Percentiles rank a stretch among this genome's conserved stretches.
Evolutionary conservation across 2,797 vertebrate species (phyloP).

Genomic region (Coregonus sp.): DNA sequence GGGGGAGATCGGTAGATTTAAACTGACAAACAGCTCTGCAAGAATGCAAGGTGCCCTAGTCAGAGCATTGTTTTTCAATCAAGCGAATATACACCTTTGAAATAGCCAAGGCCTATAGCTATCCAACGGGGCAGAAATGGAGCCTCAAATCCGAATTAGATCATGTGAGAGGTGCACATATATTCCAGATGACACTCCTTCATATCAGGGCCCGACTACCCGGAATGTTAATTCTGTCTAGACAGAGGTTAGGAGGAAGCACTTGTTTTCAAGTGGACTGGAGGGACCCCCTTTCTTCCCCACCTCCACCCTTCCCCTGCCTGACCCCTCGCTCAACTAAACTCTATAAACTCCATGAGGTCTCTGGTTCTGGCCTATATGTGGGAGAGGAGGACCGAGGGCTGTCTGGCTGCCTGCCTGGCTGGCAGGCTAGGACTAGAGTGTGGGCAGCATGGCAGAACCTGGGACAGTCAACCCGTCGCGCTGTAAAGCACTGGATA

Average conservation of each 20-base stretch:
- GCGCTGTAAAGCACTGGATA: conserved; percentile 50
- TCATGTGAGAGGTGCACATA: conserved; percentile 40
- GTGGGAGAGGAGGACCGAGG: conserved; percentile 14
- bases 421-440: background rate
- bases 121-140: background rate
- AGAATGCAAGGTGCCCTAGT: conserved; percentile 38
- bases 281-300: conserved; percentile 30
- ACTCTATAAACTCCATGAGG: conserved; percentile 27
- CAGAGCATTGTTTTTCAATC: conserved; percentile 33
- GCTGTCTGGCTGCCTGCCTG: background rate
- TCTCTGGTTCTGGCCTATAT: conserved; percentile 25
- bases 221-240: conserved; percentile 63
- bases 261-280: conserved; percentile 40
- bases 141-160: conserved; percentile 29
- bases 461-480: conserved; percentile 24
- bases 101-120: conserved; percentile 24
- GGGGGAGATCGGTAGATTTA: conserved; percentile 55
- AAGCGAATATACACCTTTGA: conserved; percentile 44
- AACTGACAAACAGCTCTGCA: conserved; percentile 7
- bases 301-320: conserved; percentile 16
- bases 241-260: conserved; percentile 65
- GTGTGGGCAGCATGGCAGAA: conserved; percentile 25
- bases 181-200: conserved; percentile 61
- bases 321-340: conserved; percentile 33
- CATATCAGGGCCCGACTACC: conserved; percentile 20